Percentiles rank a stretch among this genome's conserved stretches.
Conservation (phyloP, 2,797 vertebrate genomes). For the Siniperca scherzeri region DNA sequence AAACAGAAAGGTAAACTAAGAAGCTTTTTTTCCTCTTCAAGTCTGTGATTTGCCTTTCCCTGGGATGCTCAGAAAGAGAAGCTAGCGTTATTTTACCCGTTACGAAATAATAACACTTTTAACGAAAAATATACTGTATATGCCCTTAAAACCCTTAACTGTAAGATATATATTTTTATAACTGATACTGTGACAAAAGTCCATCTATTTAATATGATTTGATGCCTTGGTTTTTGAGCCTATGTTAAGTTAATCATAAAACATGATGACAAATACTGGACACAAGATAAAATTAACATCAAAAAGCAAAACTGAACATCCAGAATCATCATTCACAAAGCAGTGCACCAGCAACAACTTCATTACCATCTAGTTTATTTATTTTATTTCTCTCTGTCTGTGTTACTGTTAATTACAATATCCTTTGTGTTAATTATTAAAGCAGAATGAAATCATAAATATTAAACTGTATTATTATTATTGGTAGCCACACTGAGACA, state of each 20-base stretch:
- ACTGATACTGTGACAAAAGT: constrained; percentile 81
- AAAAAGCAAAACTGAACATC: constrained; percentile 49
- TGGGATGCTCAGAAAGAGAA: constrained; percentile 66
- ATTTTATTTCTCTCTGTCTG: constrained; percentile 34
- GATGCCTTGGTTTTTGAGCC: constrained; percentile 69
- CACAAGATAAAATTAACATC: constrained; percentile 30
- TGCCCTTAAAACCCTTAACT: constrained; percentile 81
- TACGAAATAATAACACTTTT: constrained; percentile 75
- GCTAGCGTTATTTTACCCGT: constrained; percentile 72
- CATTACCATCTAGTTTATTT: constrained; percentile 46
- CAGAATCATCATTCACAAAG: constrained; percentile 46
- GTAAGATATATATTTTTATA: constrained; percentile 91
- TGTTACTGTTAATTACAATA: constrained; percentile 32
- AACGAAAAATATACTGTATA: constrained; percentile 74
- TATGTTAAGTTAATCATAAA: constrained; percentile 50
- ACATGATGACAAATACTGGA: constrained; percentile 46
- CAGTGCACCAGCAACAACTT: constrained; percentile 76
- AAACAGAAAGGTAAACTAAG: constrained; percentile 69
- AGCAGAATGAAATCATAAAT: constrained; percentile 20
- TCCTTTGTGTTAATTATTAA: constrained; percentile 36
- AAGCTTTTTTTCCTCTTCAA: constrained; percentile 57
- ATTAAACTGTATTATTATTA: constrained; percentile 15
- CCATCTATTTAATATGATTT: constrained; percentile 79
- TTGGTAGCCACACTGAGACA: constrained; percentile 56
- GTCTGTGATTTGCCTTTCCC: constrained; percentile 72